phyloP scores from a whole-genome alignment of 1,140 invertebrate genomes.

The Centruroides vittatus region DNA sequence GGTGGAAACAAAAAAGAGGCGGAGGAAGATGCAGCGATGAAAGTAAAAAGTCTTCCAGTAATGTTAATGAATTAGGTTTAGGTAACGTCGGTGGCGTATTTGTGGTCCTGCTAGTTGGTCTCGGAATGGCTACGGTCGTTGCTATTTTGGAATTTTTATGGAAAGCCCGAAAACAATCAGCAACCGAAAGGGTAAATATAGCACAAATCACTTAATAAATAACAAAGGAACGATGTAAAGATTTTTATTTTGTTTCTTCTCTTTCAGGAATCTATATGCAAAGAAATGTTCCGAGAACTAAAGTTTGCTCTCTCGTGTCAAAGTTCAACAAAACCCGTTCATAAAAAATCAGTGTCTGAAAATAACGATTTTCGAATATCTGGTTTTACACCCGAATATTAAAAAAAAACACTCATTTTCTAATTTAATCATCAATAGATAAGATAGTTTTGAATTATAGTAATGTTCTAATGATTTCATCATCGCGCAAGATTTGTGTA shows the following conservation, averaged over 20 bases:
- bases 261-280: conserved; percentile 20
- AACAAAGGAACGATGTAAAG: no score
- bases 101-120: conserved; percentile 35
- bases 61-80: conserved; percentile 21
- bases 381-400: no score
- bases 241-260: neutral
- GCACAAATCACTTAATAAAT: no score
- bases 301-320: conserved; percentile 23
- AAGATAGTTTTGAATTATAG: no score
- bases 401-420: no score
- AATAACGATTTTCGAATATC: no score
- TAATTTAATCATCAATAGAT: no score
- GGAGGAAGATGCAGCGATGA: conserved; percentile 18
- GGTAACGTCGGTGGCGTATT: conserved; percentile 37
- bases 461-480: no score
- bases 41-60: conserved; percentile 7
- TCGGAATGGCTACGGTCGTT: conserved; percentile 23
- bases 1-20: conserved; percentile 27
- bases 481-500: no score
- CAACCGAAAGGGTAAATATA: conserved; percentile 11
- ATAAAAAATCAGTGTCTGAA: no score
- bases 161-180: conserved; percentile 14
- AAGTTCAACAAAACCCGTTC: conserved; percentile 21
- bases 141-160: conserved; percentile 20
- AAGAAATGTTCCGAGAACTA: conserved; percentile 22